phyloP scores from a whole-genome alignment of 1,140 invertebrate species.

The Trichonephila clavipes region DNA sequence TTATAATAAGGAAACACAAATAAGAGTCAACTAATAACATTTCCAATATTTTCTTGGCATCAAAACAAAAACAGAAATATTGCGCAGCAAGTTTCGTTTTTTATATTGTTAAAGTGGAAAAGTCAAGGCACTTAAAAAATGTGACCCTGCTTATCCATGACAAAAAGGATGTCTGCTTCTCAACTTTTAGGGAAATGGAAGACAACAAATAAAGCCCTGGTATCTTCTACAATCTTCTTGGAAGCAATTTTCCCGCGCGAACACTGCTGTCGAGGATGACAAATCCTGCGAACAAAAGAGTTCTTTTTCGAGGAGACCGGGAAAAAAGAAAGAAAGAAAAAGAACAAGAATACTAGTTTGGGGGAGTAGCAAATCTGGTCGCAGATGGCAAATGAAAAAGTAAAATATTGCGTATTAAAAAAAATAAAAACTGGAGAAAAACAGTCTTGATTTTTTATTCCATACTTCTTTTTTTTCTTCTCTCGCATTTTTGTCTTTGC shows the following conservation, averaged over 20 bases:
- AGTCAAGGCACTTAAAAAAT: neutral
- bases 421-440: neutral
- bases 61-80: too few relatives aligned
- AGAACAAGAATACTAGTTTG: neutral
- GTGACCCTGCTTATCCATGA: neutral
- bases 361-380: neutral
- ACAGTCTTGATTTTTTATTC: neutral
- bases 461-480: neutral
- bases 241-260: conserved; percentile 21
- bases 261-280: neutral
- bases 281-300: conserved; percentile 30
- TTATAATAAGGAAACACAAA: too few relatives aligned
- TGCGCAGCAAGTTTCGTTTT: neutral
- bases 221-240: conserved; percentile 17
- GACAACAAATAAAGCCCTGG: neutral
- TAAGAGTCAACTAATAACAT: too few relatives aligned
- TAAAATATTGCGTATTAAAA: conserved; percentile 30
- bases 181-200: neutral
- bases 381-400: conserved; percentile 28
- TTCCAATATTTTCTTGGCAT: too few relatives aligned
- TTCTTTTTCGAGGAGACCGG: neutral
- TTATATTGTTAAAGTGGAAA: neutral
- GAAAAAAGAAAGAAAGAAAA: neutral
- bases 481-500: neutral
- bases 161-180: neutral